phyloP scores from a whole-genome alignment of 2,888 invertebrate genomes.

The Lathronympha strigana region DNA sequence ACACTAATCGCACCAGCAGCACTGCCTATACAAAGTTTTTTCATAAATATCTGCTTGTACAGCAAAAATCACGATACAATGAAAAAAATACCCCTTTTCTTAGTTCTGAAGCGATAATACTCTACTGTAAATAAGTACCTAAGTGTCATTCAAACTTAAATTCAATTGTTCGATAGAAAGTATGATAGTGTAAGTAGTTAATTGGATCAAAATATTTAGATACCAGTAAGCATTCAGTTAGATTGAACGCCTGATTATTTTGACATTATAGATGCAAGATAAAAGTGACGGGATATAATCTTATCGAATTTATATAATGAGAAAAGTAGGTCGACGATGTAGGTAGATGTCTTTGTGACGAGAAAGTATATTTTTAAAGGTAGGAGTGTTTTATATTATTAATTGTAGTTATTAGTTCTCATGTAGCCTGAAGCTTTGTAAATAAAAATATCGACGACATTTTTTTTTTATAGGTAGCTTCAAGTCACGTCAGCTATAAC shows the following conservation, averaged over 20 bases:
- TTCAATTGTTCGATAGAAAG: constrained; percentile 40
- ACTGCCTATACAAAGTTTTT: too few species aligned
- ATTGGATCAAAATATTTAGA: constrained; percentile 41
- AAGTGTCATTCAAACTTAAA: constrained; percentile 30
- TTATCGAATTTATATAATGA: constrained; percentile 29
- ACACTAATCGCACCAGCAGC: too few species aligned
- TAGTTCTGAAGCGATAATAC: background rate
- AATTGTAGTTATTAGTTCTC: too few species aligned
- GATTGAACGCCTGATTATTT: constrained; percentile 34
- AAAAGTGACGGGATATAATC: constrained; percentile 15
- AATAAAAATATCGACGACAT: too few species aligned
- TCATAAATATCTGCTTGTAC: too few species aligned
- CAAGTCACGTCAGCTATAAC: too few species aligned
- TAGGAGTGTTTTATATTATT: too few species aligned
- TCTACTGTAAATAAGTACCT: background rate
- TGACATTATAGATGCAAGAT: constrained; percentile 38
- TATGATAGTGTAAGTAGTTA: constrained; percentile 29
- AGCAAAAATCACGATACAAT: too few species aligned
- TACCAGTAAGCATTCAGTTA: constrained; percentile 26
- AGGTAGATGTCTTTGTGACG: background rate
- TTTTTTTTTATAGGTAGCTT: too few species aligned
- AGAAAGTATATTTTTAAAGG: constrained; percentile 5
- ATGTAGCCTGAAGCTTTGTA: too few species aligned
- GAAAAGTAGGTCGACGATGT: constrained; percentile 4
- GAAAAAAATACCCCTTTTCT: too few species aligned